Evolutionary conservation across 53 echinoderm and acorn worm genomes (phyloP).

Genomic region (Arbacia lixula): DNA sequence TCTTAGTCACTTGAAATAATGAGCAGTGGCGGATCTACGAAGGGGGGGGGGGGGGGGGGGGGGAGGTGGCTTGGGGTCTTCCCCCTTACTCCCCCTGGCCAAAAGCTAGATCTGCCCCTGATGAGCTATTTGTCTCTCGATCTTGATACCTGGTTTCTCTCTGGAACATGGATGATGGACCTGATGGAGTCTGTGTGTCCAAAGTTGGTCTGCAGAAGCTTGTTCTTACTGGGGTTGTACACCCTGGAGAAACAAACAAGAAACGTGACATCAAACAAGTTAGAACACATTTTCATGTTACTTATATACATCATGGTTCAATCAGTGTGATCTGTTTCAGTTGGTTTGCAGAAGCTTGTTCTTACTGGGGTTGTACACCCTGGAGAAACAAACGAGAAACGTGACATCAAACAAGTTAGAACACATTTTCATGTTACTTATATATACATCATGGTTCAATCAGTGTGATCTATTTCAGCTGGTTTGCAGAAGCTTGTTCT

Average conservation of each 20-base stretch:
- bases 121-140: not conserved
- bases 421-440: not conserved
- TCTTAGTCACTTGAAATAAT: too few relatives aligned
- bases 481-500: slow-evolving; percentile 88
- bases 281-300: not conserved
- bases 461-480: slow-evolving; percentile 63
- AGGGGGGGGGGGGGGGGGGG: too few relatives aligned
- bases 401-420: not conserved
- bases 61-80: too few relatives aligned
- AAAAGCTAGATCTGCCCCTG: not conserved
- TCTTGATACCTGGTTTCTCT: slow-evolving; percentile 85
- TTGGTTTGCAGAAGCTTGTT: slow-evolving; percentile 94
- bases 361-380: slow-evolving; percentile 90
- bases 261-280: too few relatives aligned
- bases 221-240: slow-evolving; percentile 86
- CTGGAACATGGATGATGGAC: slow-evolving; percentile 88
- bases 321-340: slow-evolving; percentile 33
- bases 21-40: too few relatives aligned
- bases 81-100: too few relatives aligned
- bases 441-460: too few relatives aligned
- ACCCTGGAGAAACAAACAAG: too few relatives aligned
- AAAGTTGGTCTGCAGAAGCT: slow-evolving; percentile 92
- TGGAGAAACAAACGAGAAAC: too few relatives aligned
- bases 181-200: slow-evolving; percentile 94
- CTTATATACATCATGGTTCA: too few relatives aligned